Conservation (phyloP, 2,113 vertebrate species). For the Sterna hirundo region DNA sequence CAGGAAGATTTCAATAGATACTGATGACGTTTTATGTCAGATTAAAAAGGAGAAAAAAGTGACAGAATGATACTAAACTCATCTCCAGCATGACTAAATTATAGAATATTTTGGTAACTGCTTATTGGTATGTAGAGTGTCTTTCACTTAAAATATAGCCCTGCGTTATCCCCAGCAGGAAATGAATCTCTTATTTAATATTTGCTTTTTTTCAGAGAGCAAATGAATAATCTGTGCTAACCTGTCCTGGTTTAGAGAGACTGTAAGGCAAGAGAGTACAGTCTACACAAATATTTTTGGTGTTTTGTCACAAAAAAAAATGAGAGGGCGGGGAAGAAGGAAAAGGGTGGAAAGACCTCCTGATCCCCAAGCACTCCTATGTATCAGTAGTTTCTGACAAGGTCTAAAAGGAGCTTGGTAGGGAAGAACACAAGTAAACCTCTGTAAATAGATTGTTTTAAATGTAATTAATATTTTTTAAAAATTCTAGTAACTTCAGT, state of each 20-base stretch:
- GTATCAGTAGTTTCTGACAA: neutral
- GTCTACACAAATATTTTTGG: neutral
- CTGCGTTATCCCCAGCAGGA: neutral
- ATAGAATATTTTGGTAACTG: neutral
- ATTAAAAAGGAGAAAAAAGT: neutral
- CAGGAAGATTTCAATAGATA: neutral
- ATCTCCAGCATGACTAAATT: neutral
- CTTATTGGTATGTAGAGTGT: neutral
- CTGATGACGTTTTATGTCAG: neutral
- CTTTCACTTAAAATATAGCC: neutral
- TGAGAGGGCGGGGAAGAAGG: neutral
- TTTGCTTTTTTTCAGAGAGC: neutral
- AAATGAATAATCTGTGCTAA: neutral
- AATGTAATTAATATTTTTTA: neutral
- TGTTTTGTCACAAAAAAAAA: slow-evolving; percentile 20
- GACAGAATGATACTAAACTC: neutral
- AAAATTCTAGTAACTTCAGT: neutral
- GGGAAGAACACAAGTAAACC: neutral
- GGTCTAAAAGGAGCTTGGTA: neutral
- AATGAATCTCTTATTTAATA: neutral
- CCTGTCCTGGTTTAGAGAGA: neutral
- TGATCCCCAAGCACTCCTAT: neutral
- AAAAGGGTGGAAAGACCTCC: neutral
- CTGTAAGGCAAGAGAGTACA: neutral
- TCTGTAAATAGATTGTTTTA: neutral